These are phyloP conservation scores for Boloria euphrosyne DNA, from an alignment of 2,888 invertebrate species.

Conservation along the genomic window DNA sequence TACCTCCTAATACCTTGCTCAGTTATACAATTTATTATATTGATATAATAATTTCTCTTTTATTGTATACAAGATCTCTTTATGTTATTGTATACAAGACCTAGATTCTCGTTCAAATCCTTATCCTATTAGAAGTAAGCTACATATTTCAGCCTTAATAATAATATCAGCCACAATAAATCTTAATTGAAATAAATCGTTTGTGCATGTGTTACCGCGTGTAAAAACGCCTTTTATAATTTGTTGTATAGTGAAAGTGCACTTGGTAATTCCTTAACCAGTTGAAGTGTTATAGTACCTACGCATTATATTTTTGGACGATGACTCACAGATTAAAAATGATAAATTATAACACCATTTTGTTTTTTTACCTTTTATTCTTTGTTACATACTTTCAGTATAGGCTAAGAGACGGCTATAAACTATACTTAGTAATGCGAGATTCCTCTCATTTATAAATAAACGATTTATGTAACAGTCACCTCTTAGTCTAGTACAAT, in stretches of 20 bases:
- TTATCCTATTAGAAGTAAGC: no score
- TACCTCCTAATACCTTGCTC: no score
- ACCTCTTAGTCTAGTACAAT: conserved; percentile 8
- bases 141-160: no score
- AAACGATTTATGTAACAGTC: background rate
- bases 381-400: conserved; percentile 7
- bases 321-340: conserved; percentile 73
- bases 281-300: conserved; percentile 66
- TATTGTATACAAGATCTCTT: no score
- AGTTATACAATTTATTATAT: background rate
- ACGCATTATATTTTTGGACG: conserved; percentile 79
- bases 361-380: conserved; percentile 43
- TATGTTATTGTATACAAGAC: background rate
- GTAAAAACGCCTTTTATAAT: conserved; percentile 29
- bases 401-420: conserved; percentile 4
- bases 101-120: no score
- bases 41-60: no score
- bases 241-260: conserved; percentile 38
- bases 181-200: background rate
- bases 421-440: no score
- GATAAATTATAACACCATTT: conserved; percentile 50
- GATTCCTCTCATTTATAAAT: no score
- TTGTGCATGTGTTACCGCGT: conserved; percentile 7
- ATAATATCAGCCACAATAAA: no score
- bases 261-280: conserved; percentile 53